Evolutionary conservation across 2,888 invertebrate species (phyloP).

Genomic region (Napeogenes inachia): DNA sequence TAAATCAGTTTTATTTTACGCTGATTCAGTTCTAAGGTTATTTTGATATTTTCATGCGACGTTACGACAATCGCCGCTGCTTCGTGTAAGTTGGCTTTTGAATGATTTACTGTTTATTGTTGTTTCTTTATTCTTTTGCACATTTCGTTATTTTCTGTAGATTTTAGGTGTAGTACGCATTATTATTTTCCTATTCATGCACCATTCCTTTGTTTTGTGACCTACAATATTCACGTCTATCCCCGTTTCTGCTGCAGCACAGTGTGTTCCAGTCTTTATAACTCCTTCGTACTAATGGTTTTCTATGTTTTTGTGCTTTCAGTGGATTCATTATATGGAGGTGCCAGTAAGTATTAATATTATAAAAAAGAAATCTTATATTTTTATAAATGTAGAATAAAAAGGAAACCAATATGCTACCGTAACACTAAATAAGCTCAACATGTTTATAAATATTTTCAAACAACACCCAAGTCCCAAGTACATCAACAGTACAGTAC

Average conservation of each 20-base stretch:
- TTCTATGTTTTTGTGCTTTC: conserved; percentile 63
- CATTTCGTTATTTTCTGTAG: conserved; percentile 49
- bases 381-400: no score
- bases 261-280: conserved; percentile 38
- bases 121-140: conserved; percentile 55
- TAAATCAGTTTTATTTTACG: conserved; percentile 56
- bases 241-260: conserved; percentile 44
- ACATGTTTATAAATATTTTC: no score
- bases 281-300: conserved; percentile 35
- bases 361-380: background rate
- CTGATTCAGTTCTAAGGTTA: conserved; percentile 65
- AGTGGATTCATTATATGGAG: conserved; percentile 87
- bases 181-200: conserved; percentile 59
- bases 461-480: no score
- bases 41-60: conserved; percentile 71
- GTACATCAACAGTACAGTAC: no score
- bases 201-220: conserved; percentile 60
- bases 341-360: conserved; percentile 79
- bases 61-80: conserved; percentile 61
- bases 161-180: conserved; percentile 60
- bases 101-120: conserved; percentile 41
- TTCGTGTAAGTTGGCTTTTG: conserved; percentile 72
- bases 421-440: no score
- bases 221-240: conserved; percentile 32
- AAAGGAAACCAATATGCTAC: no score